Conservation (phyloP, 2,888 invertebrate species). For the Graphium colonna region DNA sequence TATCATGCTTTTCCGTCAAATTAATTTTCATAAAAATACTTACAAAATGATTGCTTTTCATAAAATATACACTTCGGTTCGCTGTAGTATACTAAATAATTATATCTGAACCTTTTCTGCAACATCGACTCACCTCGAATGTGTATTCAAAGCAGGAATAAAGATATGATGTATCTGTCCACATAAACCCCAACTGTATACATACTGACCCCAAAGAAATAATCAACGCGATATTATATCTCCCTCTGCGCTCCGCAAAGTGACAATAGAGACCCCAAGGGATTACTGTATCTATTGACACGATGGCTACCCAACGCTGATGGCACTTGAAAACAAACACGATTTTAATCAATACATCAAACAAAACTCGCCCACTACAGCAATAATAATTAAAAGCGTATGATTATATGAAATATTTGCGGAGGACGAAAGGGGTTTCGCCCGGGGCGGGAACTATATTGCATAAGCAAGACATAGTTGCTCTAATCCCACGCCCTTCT, state of each 20-base stretch:
- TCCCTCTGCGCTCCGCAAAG: constrained; percentile 27
- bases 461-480: constrained; percentile 46
- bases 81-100: no score
- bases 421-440: constrained; percentile 66
- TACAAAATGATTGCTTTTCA: no score
- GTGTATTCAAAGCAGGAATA: no score
- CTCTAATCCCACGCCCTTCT: constrained; percentile 52
- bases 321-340: constrained; percentile 72
- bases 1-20: no score
- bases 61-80: no score
- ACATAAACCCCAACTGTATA: no score
- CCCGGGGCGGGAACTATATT: constrained; percentile 52
- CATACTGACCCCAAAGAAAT: constrained; percentile 26
- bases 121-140: no score
- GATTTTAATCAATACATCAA: constrained; percentile 79
- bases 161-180: no score
- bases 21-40: no score
- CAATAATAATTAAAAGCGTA: constrained; percentile 80
- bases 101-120: no score
- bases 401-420: constrained; percentile 77
- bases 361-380: constrained; percentile 71
- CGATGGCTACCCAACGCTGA: constrained; percentile 44
- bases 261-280: constrained; percentile 40
- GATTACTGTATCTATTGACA: constrained; percentile 57
- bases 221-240: constrained; percentile 24